These are phyloP conservation scores for Thelaira solivaga DNA, from an alignment of 2,888 invertebrate genomes.

Conservation along the genomic window DNA sequence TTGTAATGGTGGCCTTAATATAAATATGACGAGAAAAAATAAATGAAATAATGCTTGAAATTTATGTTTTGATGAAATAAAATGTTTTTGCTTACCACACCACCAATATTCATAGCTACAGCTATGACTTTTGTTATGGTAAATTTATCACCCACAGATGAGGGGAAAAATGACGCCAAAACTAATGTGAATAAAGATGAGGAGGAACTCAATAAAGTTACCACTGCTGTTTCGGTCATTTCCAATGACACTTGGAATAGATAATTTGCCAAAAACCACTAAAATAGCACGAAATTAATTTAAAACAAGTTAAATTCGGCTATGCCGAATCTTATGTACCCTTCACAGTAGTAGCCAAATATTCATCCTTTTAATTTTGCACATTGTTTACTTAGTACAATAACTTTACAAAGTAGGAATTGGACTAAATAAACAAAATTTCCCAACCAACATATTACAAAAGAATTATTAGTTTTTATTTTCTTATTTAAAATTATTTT, in stretches of 20 bases:
- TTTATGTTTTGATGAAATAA: too few species aligned
- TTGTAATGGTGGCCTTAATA: conserved; percentile 86
- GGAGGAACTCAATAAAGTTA: conserved; percentile 92
- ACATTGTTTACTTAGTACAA: too few species aligned
- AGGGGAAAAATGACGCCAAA: conserved; percentile 91
- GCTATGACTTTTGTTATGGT: conserved; percentile 91
- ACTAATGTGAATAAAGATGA: conserved; percentile 93
- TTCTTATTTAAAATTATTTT: too few species aligned
- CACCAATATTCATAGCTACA: conserved; percentile 86
- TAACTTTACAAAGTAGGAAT: too few species aligned
- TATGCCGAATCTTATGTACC: too few species aligned
- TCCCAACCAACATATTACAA: too few species aligned
- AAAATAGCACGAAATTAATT: conserved; percentile 71
- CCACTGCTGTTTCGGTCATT: conserved; percentile 89
- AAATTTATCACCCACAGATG: conserved; percentile 88
- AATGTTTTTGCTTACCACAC: conserved; percentile 81
- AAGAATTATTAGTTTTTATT: too few species aligned
- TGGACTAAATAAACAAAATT: too few species aligned
- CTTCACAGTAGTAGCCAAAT: too few species aligned
- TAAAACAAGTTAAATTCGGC: too few species aligned
- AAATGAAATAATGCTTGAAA: too few species aligned
- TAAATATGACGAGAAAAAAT: neutral
- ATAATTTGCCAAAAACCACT: conserved; percentile 98
- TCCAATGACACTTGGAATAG: conserved; percentile 92
- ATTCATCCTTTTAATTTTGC: too few species aligned